Percentiles rank a stretch among this genome's conserved stretches.
phyloP scores from a whole-genome alignment of 2,888 invertebrate genomes.

The Heterodera filipjevi region DNA sequence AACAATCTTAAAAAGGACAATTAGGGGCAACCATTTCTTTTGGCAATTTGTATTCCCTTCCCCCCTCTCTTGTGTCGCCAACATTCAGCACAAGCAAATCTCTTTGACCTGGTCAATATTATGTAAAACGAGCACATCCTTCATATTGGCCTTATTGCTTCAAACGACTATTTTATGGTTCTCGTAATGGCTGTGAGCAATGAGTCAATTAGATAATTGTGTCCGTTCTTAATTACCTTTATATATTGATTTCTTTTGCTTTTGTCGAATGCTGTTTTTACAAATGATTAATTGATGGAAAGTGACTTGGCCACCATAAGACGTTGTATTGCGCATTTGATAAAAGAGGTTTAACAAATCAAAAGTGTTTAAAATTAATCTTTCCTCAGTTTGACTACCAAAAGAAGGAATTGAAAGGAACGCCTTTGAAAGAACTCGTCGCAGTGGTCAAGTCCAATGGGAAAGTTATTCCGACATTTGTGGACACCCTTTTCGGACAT shows the following conservation, averaged over 20 bases:
- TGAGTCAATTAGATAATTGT: too few species aligned
- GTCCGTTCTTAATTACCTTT: too few species aligned
- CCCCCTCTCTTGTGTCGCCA: background rate
- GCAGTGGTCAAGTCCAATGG: conserved; percentile 37
- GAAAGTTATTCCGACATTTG: conserved; percentile 37
- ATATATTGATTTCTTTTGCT: background rate
- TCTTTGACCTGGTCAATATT: background rate
- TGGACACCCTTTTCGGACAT: conserved; percentile 43
- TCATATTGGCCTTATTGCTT: background rate
- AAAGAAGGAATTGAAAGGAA: conserved; percentile 40
- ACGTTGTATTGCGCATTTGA: conserved; percentile 22
- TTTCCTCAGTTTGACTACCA: conserved; percentile 46
- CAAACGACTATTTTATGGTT: too few species aligned
- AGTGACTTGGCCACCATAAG: conserved; percentile 13
- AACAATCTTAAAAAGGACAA: conserved; percentile 48
- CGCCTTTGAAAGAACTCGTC: conserved; percentile 40
- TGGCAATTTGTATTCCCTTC: background rate
- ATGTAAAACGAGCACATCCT: background rate
- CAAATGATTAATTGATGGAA: conserved; percentile 22
- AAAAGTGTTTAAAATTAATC: background rate
- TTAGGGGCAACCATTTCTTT: background rate
- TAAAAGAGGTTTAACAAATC: conserved; percentile 20
- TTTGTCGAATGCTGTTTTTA: background rate
- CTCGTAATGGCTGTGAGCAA: too few species aligned
- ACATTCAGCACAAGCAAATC: background rate